Evolutionary conservation across 2,113 vertebrate genomes (phyloP).

Genomic region (Corythornis vintsioides): DNA sequence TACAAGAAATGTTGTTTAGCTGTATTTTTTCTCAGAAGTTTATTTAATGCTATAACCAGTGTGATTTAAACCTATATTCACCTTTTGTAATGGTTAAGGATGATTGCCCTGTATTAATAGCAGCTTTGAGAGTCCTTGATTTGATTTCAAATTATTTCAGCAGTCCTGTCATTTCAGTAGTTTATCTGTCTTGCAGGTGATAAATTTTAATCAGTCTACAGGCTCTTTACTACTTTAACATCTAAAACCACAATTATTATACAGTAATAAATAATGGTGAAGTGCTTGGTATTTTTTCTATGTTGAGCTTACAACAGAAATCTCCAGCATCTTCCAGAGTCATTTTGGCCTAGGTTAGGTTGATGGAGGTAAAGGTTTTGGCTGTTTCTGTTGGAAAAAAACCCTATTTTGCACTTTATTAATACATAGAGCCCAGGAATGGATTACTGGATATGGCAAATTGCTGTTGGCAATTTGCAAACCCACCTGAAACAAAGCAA

Average conservation of each 20-base stretch:
- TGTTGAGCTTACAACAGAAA: background rate
- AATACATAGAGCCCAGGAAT: background rate
- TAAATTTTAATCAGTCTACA: background rate
- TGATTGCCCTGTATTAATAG: background rate
- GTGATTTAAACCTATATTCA: background rate
- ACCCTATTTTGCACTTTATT: background rate
- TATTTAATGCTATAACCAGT: background rate
- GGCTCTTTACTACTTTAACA: background rate
- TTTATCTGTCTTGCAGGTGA: background rate
- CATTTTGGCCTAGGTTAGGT: background rate
- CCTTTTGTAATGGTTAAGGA: background rate
- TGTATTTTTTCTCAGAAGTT: background rate
- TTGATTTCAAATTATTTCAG: background rate
- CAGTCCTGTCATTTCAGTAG: background rate
- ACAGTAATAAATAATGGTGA: background rate
- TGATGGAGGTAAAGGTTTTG: background rate
- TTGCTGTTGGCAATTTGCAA: background rate
- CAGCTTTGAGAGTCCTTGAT: background rate
- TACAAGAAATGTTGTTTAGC: background rate
- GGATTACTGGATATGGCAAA: background rate
- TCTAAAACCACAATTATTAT: accelerated
- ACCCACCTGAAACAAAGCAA: background rate
- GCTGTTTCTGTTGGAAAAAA: background rate
- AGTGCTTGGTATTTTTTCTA: background rate
- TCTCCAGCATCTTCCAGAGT: background rate